These are phyloP conservation scores for Neoaliturus tenellus DNA, from an alignment of 2,888 invertebrate species.

Conservation along the genomic window DNA sequence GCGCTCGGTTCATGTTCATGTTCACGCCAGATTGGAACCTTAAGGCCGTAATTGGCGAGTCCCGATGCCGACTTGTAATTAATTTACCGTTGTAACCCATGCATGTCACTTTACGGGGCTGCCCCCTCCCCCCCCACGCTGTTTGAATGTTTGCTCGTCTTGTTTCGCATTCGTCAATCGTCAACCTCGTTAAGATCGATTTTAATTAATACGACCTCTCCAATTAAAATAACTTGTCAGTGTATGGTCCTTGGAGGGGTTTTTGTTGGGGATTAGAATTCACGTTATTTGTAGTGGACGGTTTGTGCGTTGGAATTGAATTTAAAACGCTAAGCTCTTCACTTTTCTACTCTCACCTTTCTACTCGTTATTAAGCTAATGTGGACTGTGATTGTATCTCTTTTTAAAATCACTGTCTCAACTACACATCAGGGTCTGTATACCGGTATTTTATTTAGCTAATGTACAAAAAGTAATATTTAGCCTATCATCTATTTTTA, in stretches of 20 bases:
- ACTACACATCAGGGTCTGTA: no score
- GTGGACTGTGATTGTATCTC: no score
- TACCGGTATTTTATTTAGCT: no score
- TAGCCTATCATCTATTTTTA: no score
- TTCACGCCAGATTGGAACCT: conserved; percentile 42
- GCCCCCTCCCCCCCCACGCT: background rate
- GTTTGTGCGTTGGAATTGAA: no score
- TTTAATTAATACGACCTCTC: background rate
- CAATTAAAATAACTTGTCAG: background rate
- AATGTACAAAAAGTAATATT: no score
- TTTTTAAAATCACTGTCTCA: no score
- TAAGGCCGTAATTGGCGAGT: conserved; percentile 26
- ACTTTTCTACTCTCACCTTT: no score
- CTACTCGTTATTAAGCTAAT: no score
- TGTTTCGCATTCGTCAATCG: background rate
- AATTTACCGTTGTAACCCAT: conserved; percentile 19
- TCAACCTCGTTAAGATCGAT: conserved; percentile 16
- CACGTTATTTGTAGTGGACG: background rate
- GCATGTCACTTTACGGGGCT: background rate
- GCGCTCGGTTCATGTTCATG: background rate
- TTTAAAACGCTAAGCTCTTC: no score
- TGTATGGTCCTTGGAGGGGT: no score
- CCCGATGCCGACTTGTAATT: conserved; percentile 21
- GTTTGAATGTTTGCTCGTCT: conserved; percentile 8
- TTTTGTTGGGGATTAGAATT: no score